Base-by-base conservation (phyloP, 2,888 invertebrate genomes). In the Ornithoptera alexandrae region DNA sequence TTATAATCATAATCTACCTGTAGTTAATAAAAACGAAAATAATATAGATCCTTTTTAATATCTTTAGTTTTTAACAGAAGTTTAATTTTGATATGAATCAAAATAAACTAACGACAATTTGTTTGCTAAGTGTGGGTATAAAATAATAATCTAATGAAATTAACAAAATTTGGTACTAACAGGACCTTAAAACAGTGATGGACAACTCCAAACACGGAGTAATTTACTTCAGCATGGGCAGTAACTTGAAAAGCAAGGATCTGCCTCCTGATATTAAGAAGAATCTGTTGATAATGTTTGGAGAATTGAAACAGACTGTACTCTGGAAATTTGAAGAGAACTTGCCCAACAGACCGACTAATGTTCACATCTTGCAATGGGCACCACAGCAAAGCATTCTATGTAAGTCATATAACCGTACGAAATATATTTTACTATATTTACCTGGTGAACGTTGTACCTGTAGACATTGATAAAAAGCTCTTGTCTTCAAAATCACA, bases 201-300 rank as follows among this genome's bases (percentile, higher is more conserved):
- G 87, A 90, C 65, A 76, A 75, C 18, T 80, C 91, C 0, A 83
- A 83, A 65, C 66, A 89, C 62, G 92, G 93, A 2, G 85, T 89
- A 0, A 83, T 93, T 56, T 89, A 85, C 76, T 92, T 93, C 75
- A 92, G 91, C 65, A 81, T 93, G 84, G 93, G 93, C 0, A 87
- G 91, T 0, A 86, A 83, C n/a, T 66, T 89, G 20, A 82, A 81
- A 63, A 86, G 87, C 60, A 81, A 80, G 22, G 74, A 79, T 0
- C 75, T 90, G 72, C 84, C 89, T 0, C 77, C 78, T 0, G 76
- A 81, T 57, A 68, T 82, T 1, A 83, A 83, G 65, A 69, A 71
- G 5, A 76, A 74, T 0, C 72, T 93, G 20, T n/a, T 91, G 0
- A 78, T 81, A 22, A 77, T 80, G 10, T 84, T 88, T 69, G 74